Evolutionary conservation across 1,140 invertebrate species (phyloP).

Genomic region (Leptinotarsa defecta): DNA sequence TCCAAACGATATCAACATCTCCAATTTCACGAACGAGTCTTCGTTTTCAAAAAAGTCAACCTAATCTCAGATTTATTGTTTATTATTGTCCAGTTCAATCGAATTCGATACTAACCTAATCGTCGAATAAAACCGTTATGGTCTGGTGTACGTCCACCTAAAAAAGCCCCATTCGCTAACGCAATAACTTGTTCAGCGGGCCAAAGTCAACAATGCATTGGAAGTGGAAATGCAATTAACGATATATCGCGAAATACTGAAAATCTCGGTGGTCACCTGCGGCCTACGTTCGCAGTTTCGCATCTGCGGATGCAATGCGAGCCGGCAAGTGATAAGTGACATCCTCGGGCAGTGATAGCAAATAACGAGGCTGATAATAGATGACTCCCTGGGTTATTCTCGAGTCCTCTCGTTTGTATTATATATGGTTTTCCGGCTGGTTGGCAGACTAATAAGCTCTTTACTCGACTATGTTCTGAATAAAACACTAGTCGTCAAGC

Average conservation of each 20-base stretch:
- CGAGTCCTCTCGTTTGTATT: slow-evolving; percentile 9
- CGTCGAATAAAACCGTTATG: too few relatives aligned
- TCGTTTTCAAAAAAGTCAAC: too few relatives aligned
- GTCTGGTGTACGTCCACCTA: too few relatives aligned
- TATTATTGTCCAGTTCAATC: too few relatives aligned
- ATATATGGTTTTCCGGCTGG: slow-evolving; percentile 17
- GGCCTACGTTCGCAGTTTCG: neutral
- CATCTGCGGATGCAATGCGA: slow-evolving; percentile 12
- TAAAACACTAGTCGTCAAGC: neutral
- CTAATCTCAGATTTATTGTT: too few relatives aligned
- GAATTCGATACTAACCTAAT: too few relatives aligned
- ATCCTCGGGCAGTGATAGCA: slow-evolving; percentile 29
- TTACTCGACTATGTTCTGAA: neutral
- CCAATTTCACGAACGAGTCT: too few relatives aligned
- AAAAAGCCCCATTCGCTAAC: too few relatives aligned
- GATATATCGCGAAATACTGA: slow-evolving; percentile 2
- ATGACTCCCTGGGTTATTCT: slow-evolving; percentile 27
- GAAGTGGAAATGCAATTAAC: neutral
- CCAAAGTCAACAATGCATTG: too few relatives aligned
- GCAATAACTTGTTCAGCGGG: too few relatives aligned
- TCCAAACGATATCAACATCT: too few relatives aligned
- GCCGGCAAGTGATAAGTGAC: slow-evolving; percentile 27
- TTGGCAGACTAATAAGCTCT: slow-evolving; percentile 11
- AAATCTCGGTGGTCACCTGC: slow-evolving; percentile 7
- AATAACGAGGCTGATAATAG: slow-evolving; percentile 30